These are phyloP conservation scores for Phania funesta DNA, from an alignment of 2,888 invertebrate species.

Conservation along the genomic window DNA sequence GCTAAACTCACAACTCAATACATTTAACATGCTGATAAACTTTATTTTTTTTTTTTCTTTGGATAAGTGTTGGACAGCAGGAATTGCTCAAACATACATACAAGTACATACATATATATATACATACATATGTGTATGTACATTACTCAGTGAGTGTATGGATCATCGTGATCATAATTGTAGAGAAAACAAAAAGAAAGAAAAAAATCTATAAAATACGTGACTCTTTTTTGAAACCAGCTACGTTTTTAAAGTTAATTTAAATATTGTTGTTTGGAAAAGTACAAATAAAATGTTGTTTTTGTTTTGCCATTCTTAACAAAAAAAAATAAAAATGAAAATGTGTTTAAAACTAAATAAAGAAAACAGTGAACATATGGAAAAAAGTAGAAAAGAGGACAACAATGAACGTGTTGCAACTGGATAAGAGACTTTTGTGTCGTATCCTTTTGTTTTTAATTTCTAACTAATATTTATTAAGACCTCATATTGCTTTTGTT, in stretches of 20 bases:
- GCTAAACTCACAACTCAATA: slow-evolving; percentile 45
- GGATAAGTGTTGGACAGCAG: slow-evolving; percentile 15
- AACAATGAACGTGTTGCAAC: slow-evolving; percentile 48
- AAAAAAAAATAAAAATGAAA: slow-evolving; percentile 10
- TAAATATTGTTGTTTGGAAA: slow-evolving; percentile 31
- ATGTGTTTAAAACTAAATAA: neutral
- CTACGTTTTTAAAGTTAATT: slow-evolving; percentile 18
- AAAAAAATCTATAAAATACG: slow-evolving; percentile 57
- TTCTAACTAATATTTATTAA: neutral
- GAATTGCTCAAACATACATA: too few relatives aligned
- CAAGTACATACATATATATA: neutral
- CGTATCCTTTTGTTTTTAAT: slow-evolving; percentile 49
- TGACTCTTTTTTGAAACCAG: slow-evolving; percentile 49
- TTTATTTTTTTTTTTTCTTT: neutral
- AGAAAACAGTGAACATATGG: neutral
- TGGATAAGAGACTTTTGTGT: slow-evolving; percentile 27
- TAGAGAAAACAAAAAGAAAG: neutral
- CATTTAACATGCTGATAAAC: slow-evolving; percentile 41
- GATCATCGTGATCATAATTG: slow-evolving; percentile 22
- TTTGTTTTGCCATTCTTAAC: slow-evolving; percentile 1
- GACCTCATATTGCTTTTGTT: neutral
- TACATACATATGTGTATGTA: neutral
- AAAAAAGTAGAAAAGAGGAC: neutral
- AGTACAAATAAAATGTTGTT: neutral
- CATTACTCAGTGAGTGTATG: slow-evolving; percentile 32